These are phyloP conservation scores for Clinocottus analis DNA, from an alignment of 2,113 vertebrate species.

Conservation along the genomic window DNA sequence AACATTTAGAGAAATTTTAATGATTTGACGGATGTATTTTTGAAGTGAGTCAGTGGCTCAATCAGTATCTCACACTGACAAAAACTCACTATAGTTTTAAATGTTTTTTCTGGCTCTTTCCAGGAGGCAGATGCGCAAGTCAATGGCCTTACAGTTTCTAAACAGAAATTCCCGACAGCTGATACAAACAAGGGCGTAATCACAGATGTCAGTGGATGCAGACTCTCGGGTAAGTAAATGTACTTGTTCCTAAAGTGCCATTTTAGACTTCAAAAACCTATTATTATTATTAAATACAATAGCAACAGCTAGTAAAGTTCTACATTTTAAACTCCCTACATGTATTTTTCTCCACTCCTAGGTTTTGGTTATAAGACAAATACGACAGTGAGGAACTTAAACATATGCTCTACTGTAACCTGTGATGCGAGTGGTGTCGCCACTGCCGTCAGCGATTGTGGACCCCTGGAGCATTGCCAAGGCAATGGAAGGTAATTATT, in stretches of 20 bases:
- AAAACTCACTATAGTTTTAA: not conserved
- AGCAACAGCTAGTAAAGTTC: no score
- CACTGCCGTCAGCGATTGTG: constrained; percentile 33
- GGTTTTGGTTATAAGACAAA: constrained; percentile 51
- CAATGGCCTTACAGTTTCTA: constrained; percentile 37
- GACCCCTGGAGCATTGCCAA: constrained; percentile 43
- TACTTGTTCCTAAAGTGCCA: not conserved
- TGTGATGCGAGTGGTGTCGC: constrained; percentile 49
- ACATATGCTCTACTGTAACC: constrained; percentile 46
- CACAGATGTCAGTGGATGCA: constrained; percentile 58
- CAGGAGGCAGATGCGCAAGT: constrained; percentile 53
- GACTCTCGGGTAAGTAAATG: constrained; percentile 38
- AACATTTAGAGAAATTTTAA: not conserved
- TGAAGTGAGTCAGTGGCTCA: not conserved
- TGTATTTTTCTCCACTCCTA: not conserved
- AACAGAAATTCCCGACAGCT: constrained; percentile 30
- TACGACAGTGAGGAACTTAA: constrained; percentile 20
- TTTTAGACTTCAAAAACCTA: not conserved
- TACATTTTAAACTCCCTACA: not conserved
- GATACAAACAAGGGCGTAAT: constrained; percentile 40
- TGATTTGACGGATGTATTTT: not conserved
- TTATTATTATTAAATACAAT: no score
- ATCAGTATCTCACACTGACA: not conserved
- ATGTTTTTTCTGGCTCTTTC: not conserved
- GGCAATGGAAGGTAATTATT: constrained; percentile 46